Base-by-base conservation (phyloP, 92 coral and sea anemone genomes). In the Ricordea florida region DNA sequence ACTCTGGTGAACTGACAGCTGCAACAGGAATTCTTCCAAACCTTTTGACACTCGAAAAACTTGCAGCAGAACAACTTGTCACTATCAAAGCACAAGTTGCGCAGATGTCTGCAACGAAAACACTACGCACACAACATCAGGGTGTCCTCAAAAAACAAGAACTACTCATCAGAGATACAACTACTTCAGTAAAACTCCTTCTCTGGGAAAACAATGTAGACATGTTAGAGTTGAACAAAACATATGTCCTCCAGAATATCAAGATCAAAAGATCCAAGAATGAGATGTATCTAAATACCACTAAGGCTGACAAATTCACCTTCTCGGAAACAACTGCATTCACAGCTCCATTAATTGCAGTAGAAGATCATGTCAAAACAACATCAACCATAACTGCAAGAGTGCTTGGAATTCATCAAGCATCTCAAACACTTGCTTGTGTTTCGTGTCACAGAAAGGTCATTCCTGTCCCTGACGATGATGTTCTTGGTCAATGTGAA, bases 261-360 rank as follows among this genome's bases (percentile, higher is more conserved):
- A 46, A 46, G 18, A 6, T 20, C 18, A 46, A 46, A 46, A n/a
- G 53, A 46, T 46, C 53, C 53, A 46, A 46, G 53, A 46, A 46
- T 10, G 53, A 46, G 18, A 46, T 46, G 1, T 46, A 46, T 15
- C 24, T 46, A 46, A 46, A 46, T 18, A 7, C 53, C 53, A 46
- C 53, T 28, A 46, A 46, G 53, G 53, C 53, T 46, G 53, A 46
- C 53, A 46, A 46, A 46, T 46, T 46, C 18, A 46, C 53, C 53
- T 46, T 46, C 53, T 46, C 53, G 18, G 53, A 46, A 28, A 46
- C 53, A 46, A 10, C 53, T 46, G 53, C 53, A 46, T 46, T 46
- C 21, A 46, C 24, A 46, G 18, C 22, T 46, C 53, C 25, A 46
- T 18, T 46, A 46, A 18, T 46, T n/a, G 18, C 53, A 46, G 22